phyloP scores from a whole-genome alignment of 2,797 vertebrate genomes.

The Ceryle rudis region DNA sequence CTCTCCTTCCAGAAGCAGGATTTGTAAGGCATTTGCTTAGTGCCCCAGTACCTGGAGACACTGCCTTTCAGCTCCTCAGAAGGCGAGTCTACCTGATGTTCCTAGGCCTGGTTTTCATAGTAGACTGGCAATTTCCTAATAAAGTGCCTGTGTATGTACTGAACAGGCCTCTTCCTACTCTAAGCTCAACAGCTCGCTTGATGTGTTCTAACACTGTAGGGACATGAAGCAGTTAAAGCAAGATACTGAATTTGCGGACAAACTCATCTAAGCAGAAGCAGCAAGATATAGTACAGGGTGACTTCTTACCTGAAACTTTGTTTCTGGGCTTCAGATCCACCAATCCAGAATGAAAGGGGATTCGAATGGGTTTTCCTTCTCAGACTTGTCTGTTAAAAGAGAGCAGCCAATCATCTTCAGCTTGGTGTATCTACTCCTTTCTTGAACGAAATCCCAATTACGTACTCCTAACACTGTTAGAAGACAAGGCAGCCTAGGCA shows the following conservation, averaged over 20 bases:
- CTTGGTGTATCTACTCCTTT: slow-evolving; percentile 81
- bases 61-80: neutral
- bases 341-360: slow-evolving; percentile 84
- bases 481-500: slow-evolving; percentile 80
- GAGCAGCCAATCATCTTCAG: slow-evolving; percentile 86
- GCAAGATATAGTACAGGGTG: slow-evolving; percentile 76
- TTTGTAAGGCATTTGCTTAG: neutral
- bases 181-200: neutral
- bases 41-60: neutral
- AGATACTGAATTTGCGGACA: slow-evolving; percentile 40
- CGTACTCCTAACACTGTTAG: slow-evolving; percentile 78
- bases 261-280: slow-evolving; percentile 70
- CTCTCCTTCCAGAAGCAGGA: neutral
- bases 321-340: slow-evolving; percentile 85
- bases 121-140: neutral
- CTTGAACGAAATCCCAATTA: slow-evolving; percentile 81
- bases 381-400: slow-evolving; percentile 86
- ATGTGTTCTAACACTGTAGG: neutral
- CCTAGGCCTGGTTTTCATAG: neutral
- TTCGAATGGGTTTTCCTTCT: slow-evolving; percentile 81
- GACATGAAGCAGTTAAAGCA: slow-evolving; percentile 36
- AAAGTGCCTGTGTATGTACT: neutral
- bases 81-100: neutral
- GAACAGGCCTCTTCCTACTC: neutral
- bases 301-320: slow-evolving; percentile 84